Evolutionary conservation across 2,797 vertebrate genomes (phyloP), one percentile per base, ranked within the genome.

Genomic region (Fistularia commersonii): DNA sequence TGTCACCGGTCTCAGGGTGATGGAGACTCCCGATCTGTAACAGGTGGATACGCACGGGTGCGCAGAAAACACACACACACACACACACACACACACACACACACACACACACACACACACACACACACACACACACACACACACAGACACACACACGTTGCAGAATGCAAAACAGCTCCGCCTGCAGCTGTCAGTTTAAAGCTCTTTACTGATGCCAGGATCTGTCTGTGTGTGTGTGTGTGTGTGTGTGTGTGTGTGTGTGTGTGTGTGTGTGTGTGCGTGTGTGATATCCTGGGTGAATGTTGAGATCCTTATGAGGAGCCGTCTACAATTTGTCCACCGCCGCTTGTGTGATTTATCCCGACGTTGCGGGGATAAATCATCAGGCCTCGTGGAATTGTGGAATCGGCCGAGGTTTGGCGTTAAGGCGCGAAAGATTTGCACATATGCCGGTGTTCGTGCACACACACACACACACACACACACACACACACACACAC

Each of bases 11-110:
- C 69, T 82, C 73, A 69, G 61, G 64, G n/a, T 59, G 36, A n/a
- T n/a, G n/a, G n/a, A n/a, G n/a, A n/a, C 69, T 66, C 64, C 51
- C 41, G 64, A 79, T 85, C 70, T 72, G 76, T 80, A 81, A 84
- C 82, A 83, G 69, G 76, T 77, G 73, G 81, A 86, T 84, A 53
- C 78, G 71, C 80, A 66, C 66, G 56, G 66, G 57, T n/a, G n/a
- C n/a, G n/a, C n/a, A n/a, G n/a, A n/a, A n/a, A n/a, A n/a, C n/a
- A n/a, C n/a, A n/a, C n/a, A n/a, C 78, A 76, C 51, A 64, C 74
- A 66, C 66, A 66, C 49, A 75, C 66, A 35, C 64, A 40, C 38
- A 40, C 38, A 40, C 38, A 40, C 38, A 35, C 34, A 35, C 34
- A 35, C 34, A 35, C 34, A 35, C 34, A 35, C 34, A 35, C 34